Base-by-base conservation (phyloP, 2,113 vertebrate genomes). In the Australoheros scitulus region DNA sequence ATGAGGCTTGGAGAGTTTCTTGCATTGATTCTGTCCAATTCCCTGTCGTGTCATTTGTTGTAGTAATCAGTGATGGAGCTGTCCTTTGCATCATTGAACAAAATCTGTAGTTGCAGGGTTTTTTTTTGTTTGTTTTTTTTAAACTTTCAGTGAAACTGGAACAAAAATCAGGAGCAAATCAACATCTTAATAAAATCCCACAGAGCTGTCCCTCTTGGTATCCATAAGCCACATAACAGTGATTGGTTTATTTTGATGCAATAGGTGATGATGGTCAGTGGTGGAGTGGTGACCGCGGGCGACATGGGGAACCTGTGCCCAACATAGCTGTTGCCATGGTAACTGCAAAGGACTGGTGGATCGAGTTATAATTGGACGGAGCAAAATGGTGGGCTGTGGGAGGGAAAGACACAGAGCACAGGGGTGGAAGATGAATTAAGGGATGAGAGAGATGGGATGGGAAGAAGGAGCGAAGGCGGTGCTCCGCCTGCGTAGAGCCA, bases 301-400 rank as follows among this genome's bases (percentile, higher is more conserved):
- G 59, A 90, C 87, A 89, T 36, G 29, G 70, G 14, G 89, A 86
- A 91, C 91, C 83, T 92, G 85, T 89, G 87, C 88, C 89, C 90
- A 88, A 94, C 91, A 89, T 86, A 87, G 87, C 89, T 94, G 93
- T 95, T 95, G 93, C 94, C 88, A 92, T 94, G 93, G 94, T 92
- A 94, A 95, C 94, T 89, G 90, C 83, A 88, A 89, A 89, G 82
- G 82, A 89, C 80, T 79, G 90, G 91, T 84, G 83, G 83, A 93
- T 92, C 61, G 82, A 95, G 93, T 94, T 94, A 93, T 95, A 94
- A 94, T 95, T 95, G 93, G 94, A 91, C 61, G 38, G 84, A 91
- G 92, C 85, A 92, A 93, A 72, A 92, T 88, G 90, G 88, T 89
- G 83, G 91, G 92, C 70, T 92, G 93, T 92, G 87, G 91, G 92